Percentiles rank a stretch among this genome's conserved stretches.
These are phyloP conservation scores for Aphaenogaster ashmeadi DNA, from an alignment of 1,140 invertebrate genomes.

Conservation along the genomic window DNA sequence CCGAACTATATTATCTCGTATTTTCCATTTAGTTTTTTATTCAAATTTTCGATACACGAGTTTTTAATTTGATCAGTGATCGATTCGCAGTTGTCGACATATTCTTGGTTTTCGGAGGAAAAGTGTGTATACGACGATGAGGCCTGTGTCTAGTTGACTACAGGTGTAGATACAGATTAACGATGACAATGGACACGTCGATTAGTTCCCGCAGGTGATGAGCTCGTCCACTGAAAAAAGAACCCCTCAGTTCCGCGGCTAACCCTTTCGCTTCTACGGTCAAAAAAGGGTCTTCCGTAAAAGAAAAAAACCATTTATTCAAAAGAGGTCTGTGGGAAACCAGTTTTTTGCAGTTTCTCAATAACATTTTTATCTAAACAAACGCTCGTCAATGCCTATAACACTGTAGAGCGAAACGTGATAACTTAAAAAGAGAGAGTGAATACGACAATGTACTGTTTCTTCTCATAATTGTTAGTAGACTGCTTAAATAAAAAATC, in stretches of 20 bases:
- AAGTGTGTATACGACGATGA: not conserved
- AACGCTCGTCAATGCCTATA: not conserved
- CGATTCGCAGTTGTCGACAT: not conserved
- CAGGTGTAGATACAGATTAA: slow-evolving; percentile 65
- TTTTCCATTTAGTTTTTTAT: not conserved
- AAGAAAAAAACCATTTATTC: slow-evolving; percentile 74
- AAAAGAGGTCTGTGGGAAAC: slow-evolving; percentile 70
- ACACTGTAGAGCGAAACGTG: not conserved
- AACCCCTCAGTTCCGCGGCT: slow-evolving; percentile 47
- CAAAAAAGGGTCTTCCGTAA: slow-evolving; percentile 55
- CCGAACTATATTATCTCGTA: not conserved
- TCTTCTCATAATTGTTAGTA: not conserved
- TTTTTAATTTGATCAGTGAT: not conserved
- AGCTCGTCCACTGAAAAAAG: slow-evolving; percentile 61
- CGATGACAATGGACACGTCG: slow-evolving; percentile 63
- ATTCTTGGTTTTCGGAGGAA: slow-evolving; percentile 11
- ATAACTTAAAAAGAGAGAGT: not conserved
- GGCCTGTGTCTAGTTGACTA: not conserved
- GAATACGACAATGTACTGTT: not conserved
- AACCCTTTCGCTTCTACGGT: slow-evolving; percentile 65
- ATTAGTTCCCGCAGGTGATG: slow-evolving; percentile 65
- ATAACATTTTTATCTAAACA: slow-evolving; percentile 56
- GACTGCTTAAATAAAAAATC: not conserved
- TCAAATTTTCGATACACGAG: not conserved
- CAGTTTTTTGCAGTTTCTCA: slow-evolving; percentile 62